Conservation (phyloP, 2,797 vertebrate species). For the Silurus lanzhouensis region DNA sequence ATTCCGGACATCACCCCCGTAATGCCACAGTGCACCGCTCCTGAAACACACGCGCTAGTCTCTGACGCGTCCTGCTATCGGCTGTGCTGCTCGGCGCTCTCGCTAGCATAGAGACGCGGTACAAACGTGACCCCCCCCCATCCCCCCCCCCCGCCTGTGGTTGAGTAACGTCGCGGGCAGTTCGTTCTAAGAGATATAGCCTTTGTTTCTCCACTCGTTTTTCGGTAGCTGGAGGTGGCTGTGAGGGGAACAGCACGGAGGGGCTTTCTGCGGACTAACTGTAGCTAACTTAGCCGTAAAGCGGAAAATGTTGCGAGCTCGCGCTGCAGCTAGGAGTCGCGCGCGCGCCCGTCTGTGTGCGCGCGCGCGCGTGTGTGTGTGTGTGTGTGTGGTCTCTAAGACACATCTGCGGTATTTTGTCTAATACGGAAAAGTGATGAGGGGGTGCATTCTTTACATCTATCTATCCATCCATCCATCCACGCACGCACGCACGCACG, state of each 20-base stretch:
- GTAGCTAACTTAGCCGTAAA: conserved; percentile 5
- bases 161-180: neutral
- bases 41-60: neutral
- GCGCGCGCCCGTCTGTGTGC: too few species aligned
- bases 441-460: neutral
- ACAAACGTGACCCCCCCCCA: too few species aligned
- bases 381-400: neutral
- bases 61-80: neutral
- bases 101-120: neutral
- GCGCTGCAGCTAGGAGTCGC: neutral
- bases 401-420: conserved; percentile 2
- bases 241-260: neutral
- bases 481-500: too few species aligned
- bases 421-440: conserved; percentile 5
- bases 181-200: too few species aligned
- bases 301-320: conserved; percentile 19
- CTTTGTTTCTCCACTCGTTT: neutral
- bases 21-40: too few species aligned
- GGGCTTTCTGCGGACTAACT: neutral
- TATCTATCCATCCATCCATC: neutral
- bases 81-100: neutral
- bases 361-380: too few species aligned
- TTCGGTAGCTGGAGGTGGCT: too few species aligned
- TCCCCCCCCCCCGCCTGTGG: too few species aligned
- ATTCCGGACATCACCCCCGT: too few species aligned